These are phyloP conservation scores for Parazoanthus atlanticus DNA, from an alignment of 92 coral and sea anemone genomes.

Conservation along the genomic window DNA sequence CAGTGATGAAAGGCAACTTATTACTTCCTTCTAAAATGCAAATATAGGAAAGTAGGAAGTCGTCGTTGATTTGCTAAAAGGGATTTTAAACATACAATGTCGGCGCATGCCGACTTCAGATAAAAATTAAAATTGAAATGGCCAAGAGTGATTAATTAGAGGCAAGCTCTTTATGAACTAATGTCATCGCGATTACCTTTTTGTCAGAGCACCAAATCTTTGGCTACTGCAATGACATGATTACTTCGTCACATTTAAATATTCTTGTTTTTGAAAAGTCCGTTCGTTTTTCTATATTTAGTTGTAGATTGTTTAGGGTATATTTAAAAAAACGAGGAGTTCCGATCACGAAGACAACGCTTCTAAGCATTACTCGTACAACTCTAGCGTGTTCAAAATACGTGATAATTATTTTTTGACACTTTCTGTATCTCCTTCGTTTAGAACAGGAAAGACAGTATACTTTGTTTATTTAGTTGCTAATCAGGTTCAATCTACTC, in stretches of 20 bases:
- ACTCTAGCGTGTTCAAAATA: background rate
- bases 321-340: background rate
- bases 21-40: constrained; percentile 31
- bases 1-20: constrained; percentile 7
- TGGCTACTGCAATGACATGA: background rate
- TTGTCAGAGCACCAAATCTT: background rate
- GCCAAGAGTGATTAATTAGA: constrained; percentile 23
- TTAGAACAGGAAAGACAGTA: too few species aligned
- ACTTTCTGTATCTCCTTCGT: too few species aligned
- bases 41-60: constrained; percentile 13
- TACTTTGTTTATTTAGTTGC: too few species aligned
- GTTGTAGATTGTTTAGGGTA: background rate
- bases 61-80: constrained; percentile 23
- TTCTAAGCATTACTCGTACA: background rate
- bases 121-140: constrained; percentile 17
- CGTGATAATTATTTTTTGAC: too few species aligned
- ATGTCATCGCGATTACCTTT: background rate
- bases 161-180: background rate
- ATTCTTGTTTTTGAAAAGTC: background rate
- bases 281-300: background rate
- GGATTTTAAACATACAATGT: constrained; percentile 31
- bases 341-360: background rate
- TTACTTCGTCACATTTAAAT: background rate
- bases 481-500: too few species aligned
- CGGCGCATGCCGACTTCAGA: constrained; percentile 14